These are phyloP conservation scores for Tyria jacobaeae DNA, from an alignment of 2,888 invertebrate genomes.

Conservation along the genomic window DNA sequence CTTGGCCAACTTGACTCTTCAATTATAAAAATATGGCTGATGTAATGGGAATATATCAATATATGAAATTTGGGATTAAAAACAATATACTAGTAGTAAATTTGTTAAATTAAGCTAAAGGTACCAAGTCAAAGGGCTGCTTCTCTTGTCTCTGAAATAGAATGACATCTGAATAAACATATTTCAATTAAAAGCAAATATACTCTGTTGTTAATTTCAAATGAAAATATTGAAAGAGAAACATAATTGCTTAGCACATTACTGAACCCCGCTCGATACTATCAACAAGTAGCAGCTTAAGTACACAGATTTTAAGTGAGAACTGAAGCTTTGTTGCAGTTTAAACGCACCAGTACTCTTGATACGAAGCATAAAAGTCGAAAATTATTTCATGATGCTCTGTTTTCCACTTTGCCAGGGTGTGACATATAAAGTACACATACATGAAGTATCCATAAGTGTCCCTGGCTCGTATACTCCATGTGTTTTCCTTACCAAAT, in stretches of 20 bases:
- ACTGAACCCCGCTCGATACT: conserved; percentile 17
- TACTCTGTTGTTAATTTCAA: background rate
- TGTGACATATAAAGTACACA: background rate
- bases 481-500: too few relatives aligned
- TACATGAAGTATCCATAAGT: too few relatives aligned
- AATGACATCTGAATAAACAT: background rate
- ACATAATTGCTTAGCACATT: conserved; percentile 21
- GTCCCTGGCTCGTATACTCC: too few relatives aligned
- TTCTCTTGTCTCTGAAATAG: too few relatives aligned
- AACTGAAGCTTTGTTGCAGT: conserved; percentile 28
- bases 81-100: too few relatives aligned
- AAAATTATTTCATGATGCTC: conserved; percentile 25
- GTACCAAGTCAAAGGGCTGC: too few relatives aligned
- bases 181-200: background rate
- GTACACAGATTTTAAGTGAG: conserved; percentile 18
- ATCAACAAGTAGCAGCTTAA: conserved; percentile 28
- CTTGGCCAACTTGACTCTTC: too few relatives aligned
- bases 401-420: conserved; percentile 6
- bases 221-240: conserved; percentile 1
- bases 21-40: too few relatives aligned
- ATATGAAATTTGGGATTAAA: too few relatives aligned
- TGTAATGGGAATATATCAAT: too few relatives aligned
- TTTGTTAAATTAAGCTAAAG: too few relatives aligned
- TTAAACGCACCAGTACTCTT: conserved; percentile 27
- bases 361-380: conserved; percentile 26